Conservation (phyloP, 2,797 vertebrate genomes). For the Nasua narica region DNA sequence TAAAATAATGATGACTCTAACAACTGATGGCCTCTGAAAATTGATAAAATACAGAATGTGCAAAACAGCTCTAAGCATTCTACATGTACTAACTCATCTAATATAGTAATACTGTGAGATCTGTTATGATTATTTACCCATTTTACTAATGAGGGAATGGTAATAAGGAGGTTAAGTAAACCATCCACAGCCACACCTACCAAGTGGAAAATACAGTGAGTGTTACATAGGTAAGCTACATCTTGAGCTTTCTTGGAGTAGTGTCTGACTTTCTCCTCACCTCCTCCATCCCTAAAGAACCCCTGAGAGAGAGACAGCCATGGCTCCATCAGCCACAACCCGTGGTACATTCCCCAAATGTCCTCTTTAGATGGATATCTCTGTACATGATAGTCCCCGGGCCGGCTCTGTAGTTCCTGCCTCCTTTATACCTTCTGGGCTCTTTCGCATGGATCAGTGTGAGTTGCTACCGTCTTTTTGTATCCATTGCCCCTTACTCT, state of each 20-base stretch:
- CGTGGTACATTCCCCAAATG: background rate
- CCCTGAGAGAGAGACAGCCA: background rate
- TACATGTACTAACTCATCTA: background rate
- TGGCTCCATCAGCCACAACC: background rate
- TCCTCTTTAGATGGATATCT: background rate
- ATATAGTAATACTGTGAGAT: background rate
- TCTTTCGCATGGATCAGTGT: background rate
- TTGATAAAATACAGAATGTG: background rate
- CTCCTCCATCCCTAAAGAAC: background rate
- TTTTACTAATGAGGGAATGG: background rate
- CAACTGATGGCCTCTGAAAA: background rate
- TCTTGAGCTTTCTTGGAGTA: background rate
- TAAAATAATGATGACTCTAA: background rate
- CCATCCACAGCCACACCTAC: background rate
- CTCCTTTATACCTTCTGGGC: background rate
- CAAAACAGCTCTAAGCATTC: background rate
- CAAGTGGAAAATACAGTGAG: background rate
- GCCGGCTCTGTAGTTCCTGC: too few species aligned
- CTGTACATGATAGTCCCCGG: background rate
- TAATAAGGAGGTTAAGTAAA: background rate
- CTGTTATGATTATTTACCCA: background rate
- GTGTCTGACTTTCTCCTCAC: background rate
- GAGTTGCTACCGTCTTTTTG: background rate
- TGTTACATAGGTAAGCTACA: background rate
- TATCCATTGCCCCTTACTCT: background rate